Evolutionary conservation across 1,140 invertebrate species (phyloP).

Genomic region (Pogonomyrmex californicus): DNA sequence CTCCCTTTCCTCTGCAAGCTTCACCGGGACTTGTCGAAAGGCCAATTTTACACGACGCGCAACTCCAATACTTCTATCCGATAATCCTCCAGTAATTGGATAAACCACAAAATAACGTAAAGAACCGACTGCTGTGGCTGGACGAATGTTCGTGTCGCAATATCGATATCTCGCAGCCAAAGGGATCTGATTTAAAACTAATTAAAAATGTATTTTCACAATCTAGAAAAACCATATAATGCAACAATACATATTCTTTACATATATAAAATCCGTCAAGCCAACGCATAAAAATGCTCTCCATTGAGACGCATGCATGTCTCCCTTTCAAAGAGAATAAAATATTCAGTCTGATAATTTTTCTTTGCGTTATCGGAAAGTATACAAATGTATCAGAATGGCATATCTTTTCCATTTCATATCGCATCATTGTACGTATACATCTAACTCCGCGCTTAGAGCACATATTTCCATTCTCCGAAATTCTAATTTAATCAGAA

Average conservation of each 20-base stretch:
- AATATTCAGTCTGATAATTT: constrained; percentile 2
- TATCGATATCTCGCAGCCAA: constrained; percentile 36
- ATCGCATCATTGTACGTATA: background rate
- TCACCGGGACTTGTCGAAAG: constrained; percentile 31
- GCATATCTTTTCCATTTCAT: background rate
- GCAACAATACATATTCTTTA: background rate
- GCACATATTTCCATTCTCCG: background rate
- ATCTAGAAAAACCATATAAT: constrained; percentile 2
- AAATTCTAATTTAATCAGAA: background rate
- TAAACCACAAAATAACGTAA: constrained; percentile 53
- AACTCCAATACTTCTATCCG: constrained; percentile 47
- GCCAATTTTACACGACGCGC: constrained; percentile 54
- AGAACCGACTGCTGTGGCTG: background rate
- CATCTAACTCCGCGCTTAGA: background rate
- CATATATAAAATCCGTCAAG: background rate
- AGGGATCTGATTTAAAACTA: constrained; percentile 1
- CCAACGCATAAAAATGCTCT: background rate
- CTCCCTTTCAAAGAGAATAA: constrained; percentile 8
- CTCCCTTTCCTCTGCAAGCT: constrained; percentile 5
- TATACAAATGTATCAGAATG: background rate
- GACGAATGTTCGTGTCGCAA: constrained; percentile 2
- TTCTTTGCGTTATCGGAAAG: background rate
- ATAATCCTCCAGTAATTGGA: constrained; percentile 56
- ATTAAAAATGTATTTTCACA: constrained; percentile 2
- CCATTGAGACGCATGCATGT: background rate